Conservation (phyloP, 2,888 invertebrate species). For the Lepidocyrtinus sp. region DNA sequence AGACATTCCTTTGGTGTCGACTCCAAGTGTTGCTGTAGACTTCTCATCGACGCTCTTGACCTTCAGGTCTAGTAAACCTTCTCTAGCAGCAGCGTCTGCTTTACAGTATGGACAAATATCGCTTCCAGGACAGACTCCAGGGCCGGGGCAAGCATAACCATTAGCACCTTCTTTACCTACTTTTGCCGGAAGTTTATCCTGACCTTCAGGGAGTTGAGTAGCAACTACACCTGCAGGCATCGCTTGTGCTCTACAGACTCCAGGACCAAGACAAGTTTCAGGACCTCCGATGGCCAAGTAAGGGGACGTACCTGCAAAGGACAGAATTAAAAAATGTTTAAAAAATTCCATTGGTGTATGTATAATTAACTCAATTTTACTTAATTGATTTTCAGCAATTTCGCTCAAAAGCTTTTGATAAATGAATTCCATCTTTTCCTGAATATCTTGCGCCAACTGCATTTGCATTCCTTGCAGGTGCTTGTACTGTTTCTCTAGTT, state of each 20-base stretch:
- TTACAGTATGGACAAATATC: constrained; percentile 59
- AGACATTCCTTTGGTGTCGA: neutral
- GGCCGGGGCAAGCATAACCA: constrained; percentile 54
- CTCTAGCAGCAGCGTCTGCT: constrained; percentile 1
- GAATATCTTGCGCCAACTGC: constrained; percentile 61
- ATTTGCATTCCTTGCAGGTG: constrained; percentile 64
- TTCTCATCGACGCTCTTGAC: neutral
- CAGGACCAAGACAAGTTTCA: constrained; percentile 63
- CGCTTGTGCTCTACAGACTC: constrained; percentile 62
- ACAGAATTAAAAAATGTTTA: constrained; percentile 7
- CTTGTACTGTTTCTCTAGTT: constrained; percentile 58
- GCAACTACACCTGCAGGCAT: constrained; percentile 64
- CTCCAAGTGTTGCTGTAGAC: neutral
- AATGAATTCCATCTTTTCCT: constrained; percentile 67
- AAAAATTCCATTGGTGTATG: too few species aligned
- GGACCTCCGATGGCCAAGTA: constrained; percentile 65
- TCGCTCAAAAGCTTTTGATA: constrained; percentile 65
- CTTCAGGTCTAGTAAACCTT: neutral
- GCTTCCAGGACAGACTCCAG: constrained; percentile 61
- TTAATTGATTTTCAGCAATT: constrained; percentile 61
- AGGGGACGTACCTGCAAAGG: constrained; percentile 59
- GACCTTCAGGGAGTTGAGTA: constrained; percentile 55
- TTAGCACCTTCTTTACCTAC: constrained; percentile 31
- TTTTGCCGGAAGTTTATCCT: constrained; percentile 10
- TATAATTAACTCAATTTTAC: too few species aligned